phyloP scores from a whole-genome alignment of 2,113 vertebrate genomes.

The Chauna torquata region DNA sequence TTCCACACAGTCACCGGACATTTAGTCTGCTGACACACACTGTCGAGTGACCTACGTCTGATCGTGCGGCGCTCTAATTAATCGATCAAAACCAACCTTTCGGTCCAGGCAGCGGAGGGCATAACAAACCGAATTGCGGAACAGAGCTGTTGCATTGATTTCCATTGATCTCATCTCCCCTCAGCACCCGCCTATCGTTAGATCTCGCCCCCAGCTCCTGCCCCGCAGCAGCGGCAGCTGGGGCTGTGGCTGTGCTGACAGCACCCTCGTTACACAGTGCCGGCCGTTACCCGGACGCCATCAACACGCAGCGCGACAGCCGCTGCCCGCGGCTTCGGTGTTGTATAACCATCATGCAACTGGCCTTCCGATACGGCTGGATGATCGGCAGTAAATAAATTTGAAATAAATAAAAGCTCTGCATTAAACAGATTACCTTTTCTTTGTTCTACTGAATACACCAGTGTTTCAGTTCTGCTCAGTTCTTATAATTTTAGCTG shows the following conservation, averaged over 20 bases:
- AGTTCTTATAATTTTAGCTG: background rate
- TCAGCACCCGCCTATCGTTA: constrained; percentile 24
- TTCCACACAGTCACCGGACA: background rate
- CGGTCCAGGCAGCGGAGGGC: background rate
- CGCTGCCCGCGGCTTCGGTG: background rate
- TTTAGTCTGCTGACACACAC: background rate
- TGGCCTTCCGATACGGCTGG: background rate
- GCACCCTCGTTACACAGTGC: constrained; percentile 11
- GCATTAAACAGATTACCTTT: background rate
- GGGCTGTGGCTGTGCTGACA: background rate
- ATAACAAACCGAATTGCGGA: constrained; percentile 34
- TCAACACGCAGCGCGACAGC: too few relatives aligned
- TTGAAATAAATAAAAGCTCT: background rate
- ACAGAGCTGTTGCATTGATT: constrained; percentile 57
- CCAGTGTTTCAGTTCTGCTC: background rate
- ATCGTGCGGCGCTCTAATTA: background rate
- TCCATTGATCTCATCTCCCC: constrained; percentile 58
- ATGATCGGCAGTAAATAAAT: background rate
- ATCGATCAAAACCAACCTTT: constrained; percentile 43
- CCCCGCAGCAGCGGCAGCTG: constrained; percentile 9
- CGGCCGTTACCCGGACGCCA: too few relatives aligned
- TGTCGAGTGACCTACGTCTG: background rate
- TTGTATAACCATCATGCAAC: background rate
- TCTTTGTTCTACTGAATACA: background rate
- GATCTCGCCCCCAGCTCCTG: background rate